Evolutionary conservation across 2,797 vertebrate genomes (phyloP).

Genomic region (Varecia variegata): DNA sequence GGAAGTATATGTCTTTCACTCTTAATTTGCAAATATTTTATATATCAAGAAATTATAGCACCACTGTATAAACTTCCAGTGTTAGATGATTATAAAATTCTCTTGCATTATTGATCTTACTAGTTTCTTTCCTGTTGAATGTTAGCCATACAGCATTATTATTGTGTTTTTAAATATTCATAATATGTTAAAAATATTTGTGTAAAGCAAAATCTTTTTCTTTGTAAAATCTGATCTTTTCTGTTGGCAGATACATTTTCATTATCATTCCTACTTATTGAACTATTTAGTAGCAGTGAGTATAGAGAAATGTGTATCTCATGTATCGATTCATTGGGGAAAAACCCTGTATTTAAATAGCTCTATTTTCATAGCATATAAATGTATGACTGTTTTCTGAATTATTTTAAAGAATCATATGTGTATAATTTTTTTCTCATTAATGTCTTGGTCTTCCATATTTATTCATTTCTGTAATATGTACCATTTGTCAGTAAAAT

Average conservation of each 20-base stretch:
- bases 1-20: constrained; percentile 57
- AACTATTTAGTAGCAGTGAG: not conserved
- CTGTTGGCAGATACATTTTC: constrained; percentile 15
- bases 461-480: constrained; percentile 72
- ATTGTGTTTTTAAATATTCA: constrained; percentile 35
- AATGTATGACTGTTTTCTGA: constrained; percentile 48
- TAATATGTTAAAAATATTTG: constrained; percentile 35
- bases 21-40: constrained; percentile 50
- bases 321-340: not conserved
- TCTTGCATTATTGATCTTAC: constrained; percentile 36
- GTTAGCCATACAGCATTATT: not conserved
- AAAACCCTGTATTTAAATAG: constrained; percentile 9
- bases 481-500: constrained; percentile 73
- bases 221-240: constrained; percentile 30
- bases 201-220: not conserved
- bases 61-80: constrained; percentile 1
- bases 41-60: constrained; percentile 50
- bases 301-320: not conserved
- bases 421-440: constrained; percentile 74
- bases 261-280: constrained; percentile 11
- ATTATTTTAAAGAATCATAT: constrained; percentile 50
- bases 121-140: constrained; percentile 17
- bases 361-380: constrained; percentile 16
- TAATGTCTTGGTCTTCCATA: constrained; percentile 73
- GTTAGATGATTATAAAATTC: not conserved